Evolutionary conservation across 1,140 invertebrate species (phyloP), one percentile per base, ranked within the genome.

Genomic region (Pollicipes pollicipes): DNA sequence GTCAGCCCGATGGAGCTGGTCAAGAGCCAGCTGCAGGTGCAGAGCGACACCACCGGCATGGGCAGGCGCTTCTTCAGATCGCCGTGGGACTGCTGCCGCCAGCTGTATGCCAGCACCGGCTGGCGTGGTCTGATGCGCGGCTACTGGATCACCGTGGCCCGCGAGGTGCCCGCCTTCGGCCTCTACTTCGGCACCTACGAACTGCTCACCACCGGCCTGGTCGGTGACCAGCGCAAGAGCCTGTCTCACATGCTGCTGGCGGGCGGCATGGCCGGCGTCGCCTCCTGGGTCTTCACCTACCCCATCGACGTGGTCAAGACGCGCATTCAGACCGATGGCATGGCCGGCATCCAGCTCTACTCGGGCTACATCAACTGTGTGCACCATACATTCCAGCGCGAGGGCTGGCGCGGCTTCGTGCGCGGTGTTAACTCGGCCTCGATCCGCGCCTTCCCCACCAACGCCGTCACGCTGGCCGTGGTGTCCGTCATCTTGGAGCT

Each of bases 251-350:
- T 91, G 76, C 81, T 94, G 63, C 76, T 86, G 63, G 88, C 89
- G 0, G 93, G 93, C 28, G 93, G 93, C 8, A 67, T 87, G 0
- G 90, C 91, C 0, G 92, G 93, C n/a, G 83, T 85, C 29, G 76
- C 85, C 0, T 95, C 92, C 0, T 97, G 94, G 94, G 74, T 92
- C 0, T 74, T 90, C 1, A 85, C 88, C 2, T 96, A 95, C 78
- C 94, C 94, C 0, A 78, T 93, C 1, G 94, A 97, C 79, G 89
- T 95, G 0, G 81, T 96, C 13, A 97, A 97, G 78, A 91, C 93
- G 0, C 82, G 91, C 68, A 79, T 94, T 35, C 93, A 97, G 81
- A 87, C 88, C 4, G 90, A 94, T 76, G 82, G 83, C 0, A 77
- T 83, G 27, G 80, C 72, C 69, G 76, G 77, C 21, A 73, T 69